Evolutionary conservation across 2,113 vertebrate species (phyloP), one percentile per base, ranked within the genome.

Genomic region (Formicarius rufipectus): DNA sequence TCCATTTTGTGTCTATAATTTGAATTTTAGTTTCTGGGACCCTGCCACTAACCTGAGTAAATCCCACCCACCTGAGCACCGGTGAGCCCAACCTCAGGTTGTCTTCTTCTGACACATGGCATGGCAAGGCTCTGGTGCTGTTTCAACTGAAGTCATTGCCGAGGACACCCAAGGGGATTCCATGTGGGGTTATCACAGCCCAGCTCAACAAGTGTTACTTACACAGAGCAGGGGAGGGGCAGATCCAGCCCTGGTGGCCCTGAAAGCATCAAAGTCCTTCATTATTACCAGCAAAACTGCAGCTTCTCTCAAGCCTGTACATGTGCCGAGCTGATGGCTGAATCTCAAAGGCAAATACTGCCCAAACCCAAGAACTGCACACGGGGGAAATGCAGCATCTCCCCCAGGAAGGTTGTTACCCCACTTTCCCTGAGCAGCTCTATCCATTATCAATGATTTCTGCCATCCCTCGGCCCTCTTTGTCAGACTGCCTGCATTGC

Each of bases 341-440:
- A 64, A 25, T 68, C 71, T n/a, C 24, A 14, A 33, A 44, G 44
- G 37, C 22, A 85, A 78, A 55, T 13, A 31, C 1, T 59, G 24
- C 37, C 56, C 50, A n/a, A 40, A 19, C n/a, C 28, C 20, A 7
- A 35, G 45, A 77, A 52, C 9, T 28, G 37, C 56, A 45, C 15
- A 18, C 35, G 7, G 0, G 2, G 76, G 12, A 44, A 74, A 63
- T 12, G 31, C 22, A 40, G 33, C 69, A 47, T 49, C 20, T 37
- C 53, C 60, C 60, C 53, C 4, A 21, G 27, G 12, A 73, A 39
- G 0, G 0, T 6, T 17, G 16, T 20, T 35, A 15, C 8, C 16
- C 33, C 39, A 7, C 0, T 63, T 68, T 37, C 39, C 62, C 82
- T 78, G 19, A 47, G 60, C 39, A 87, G 13, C 8, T 84, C 19